Evolutionary conservation across 2,113 vertebrate genomes (phyloP).

Genomic region (Anser brachyrhynchus): DNA sequence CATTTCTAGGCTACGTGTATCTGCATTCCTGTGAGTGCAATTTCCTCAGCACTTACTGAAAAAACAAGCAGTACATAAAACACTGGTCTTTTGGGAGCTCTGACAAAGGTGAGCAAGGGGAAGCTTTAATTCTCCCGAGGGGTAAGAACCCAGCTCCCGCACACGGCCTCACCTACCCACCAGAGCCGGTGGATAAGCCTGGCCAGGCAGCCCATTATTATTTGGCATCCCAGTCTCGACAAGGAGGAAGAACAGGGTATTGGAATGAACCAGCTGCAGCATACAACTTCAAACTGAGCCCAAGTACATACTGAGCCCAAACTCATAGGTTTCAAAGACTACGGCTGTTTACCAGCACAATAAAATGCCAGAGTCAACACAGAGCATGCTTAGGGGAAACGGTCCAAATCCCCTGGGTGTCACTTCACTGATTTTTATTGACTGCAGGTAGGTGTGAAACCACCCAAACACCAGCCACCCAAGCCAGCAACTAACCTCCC

Average conservation of each 20-base stretch:
- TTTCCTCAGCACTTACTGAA: background rate
- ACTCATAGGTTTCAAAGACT: background rate
- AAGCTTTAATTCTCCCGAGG: background rate
- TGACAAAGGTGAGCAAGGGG: background rate
- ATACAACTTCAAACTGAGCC: background rate
- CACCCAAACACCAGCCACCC: background rate
- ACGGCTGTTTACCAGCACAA: background rate
- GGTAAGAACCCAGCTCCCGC: background rate
- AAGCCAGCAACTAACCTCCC: background rate
- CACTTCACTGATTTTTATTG: background rate
- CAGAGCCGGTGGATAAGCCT: background rate
- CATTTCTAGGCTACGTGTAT: background rate
- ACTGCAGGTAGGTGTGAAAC: background rate
- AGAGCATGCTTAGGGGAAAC: background rate
- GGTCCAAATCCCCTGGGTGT: background rate
- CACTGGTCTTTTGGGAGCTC: background rate
- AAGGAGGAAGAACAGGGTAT: accelerated
- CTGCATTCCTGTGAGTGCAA: background rate
- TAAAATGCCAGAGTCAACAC: background rate
- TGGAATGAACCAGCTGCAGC: background rate
- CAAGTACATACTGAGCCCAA: too few relatives aligned
- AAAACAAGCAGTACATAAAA: background rate
- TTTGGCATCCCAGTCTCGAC: background rate
- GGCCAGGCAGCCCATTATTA: background rate
- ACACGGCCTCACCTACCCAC: background rate